These are phyloP conservation scores for Rallus crepitans DNA, from an alignment of 2,797 vertebrate species.

Conservation along the genomic window DNA sequence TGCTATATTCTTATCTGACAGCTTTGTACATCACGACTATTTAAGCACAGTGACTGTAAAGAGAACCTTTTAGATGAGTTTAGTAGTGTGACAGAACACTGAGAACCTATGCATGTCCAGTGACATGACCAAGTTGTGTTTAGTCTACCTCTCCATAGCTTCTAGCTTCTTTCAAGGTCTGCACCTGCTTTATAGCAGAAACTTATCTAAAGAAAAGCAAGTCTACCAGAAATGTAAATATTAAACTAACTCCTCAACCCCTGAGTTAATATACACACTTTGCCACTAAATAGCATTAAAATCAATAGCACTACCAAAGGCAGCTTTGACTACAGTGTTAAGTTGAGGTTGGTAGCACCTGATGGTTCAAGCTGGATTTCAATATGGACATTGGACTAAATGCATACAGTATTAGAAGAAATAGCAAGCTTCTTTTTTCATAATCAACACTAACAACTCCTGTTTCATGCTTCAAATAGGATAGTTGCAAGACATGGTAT, in stretches of 20 bases:
- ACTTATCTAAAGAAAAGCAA: conserved; percentile 6
- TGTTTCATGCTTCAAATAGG: neutral
- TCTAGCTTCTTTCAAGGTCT: neutral
- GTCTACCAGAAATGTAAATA: conserved; percentile 13
- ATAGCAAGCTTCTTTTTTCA: neutral
- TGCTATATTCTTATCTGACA: neutral
- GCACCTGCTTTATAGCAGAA: neutral
- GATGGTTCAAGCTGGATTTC: neutral
- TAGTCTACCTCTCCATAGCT: neutral
- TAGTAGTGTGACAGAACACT: neutral
- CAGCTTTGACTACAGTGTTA: neutral
- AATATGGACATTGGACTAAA: neutral
- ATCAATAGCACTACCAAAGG: neutral
- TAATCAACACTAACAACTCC: neutral
- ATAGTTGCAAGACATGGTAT: neutral
- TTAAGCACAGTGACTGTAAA: neutral
- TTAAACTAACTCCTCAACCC: neutral
- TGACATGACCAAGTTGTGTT: neutral
- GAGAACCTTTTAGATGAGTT: neutral
- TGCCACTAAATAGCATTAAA: neutral
- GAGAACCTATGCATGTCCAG: neutral
- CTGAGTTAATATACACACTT: neutral
- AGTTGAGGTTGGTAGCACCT: neutral
- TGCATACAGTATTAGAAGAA: neutral
- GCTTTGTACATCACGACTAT: neutral